phyloP scores from a whole-genome alignment of 2,888 invertebrate species.

The Eupithecia abbreviata region DNA sequence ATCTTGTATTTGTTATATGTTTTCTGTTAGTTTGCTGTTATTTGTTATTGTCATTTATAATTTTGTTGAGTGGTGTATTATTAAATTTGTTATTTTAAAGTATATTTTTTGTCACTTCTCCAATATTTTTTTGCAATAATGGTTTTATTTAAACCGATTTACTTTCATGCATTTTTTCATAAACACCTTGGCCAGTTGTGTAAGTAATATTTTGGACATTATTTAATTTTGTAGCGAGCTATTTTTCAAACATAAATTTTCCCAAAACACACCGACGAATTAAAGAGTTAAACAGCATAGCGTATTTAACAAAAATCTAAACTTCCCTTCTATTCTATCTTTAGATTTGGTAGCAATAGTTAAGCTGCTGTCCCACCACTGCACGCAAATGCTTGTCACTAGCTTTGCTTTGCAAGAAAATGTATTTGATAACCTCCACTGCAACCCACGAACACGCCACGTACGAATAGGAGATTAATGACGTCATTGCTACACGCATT shows the following conservation, averaged over 20 bases:
- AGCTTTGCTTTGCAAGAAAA: too few species aligned
- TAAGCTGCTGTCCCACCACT: too few species aligned
- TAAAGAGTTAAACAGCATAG: too few species aligned
- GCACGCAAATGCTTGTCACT: too few species aligned
- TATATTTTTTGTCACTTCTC: neutral
- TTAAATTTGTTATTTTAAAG: neutral
- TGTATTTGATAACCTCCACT: too few species aligned
- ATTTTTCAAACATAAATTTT: neutral
- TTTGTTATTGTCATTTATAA: neutral
- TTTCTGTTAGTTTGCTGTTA: neutral
- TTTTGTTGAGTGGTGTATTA: neutral
- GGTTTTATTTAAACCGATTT: neutral
- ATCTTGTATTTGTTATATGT: neutral
- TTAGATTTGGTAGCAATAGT: too few species aligned
- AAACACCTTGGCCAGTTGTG: neutral
- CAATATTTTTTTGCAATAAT: neutral
- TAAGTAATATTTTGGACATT: neutral
- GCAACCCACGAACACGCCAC: too few species aligned
- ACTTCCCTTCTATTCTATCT: too few species aligned
- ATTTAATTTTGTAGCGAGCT: neutral
- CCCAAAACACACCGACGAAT: neutral
- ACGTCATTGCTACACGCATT: too few species aligned
- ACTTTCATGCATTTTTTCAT: conserved; percentile 2
- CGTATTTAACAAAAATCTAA: too few species aligned
- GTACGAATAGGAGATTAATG: too few species aligned